Evolutionary conservation across 53 echinoderm and acorn worm species (phyloP).

Genomic region (Hippasteria phrygiana): DNA sequence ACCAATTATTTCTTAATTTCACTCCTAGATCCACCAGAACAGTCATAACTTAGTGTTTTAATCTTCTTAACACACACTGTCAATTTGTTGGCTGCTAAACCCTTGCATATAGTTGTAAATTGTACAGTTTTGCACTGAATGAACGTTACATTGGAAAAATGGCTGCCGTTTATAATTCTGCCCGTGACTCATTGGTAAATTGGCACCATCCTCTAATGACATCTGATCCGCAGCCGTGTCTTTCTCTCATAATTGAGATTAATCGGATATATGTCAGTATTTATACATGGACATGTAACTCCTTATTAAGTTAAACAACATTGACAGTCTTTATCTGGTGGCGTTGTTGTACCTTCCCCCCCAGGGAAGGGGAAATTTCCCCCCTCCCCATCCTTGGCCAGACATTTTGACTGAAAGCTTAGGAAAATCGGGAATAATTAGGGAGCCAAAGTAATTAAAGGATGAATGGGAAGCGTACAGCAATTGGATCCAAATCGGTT

Average conservation of each 20-base stretch:
- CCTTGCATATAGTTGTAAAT: too few species aligned
- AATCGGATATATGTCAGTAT: conserved; percentile 12
- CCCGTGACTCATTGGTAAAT: conserved; percentile 23
- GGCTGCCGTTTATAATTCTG: not conserved
- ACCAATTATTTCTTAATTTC: too few species aligned
- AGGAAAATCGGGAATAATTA: not conserved
- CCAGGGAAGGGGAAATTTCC: not conserved
- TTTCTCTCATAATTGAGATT: conserved; percentile 29
- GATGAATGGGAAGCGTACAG: too few species aligned
- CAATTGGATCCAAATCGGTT: too few species aligned
- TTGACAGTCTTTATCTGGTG: not conserved
- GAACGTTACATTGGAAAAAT: not conserved
- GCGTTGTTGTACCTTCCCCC: not conserved
- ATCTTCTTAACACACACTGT: too few species aligned
- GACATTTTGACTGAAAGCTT: not conserved
- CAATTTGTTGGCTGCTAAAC: too few species aligned
- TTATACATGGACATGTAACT: conserved; percentile 9
- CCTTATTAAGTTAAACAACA: not conserved
- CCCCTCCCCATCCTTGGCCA: not conserved
- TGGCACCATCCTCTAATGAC: conserved; percentile 36
- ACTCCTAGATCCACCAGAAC: too few species aligned
- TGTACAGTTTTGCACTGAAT: too few species aligned
- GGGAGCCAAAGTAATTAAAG: too few species aligned
- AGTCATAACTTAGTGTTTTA: too few species aligned
- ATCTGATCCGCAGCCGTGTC: not conserved